Evolutionary conservation across 2,888 invertebrate species (phyloP).

Genomic region (Macropis europaea): DNA sequence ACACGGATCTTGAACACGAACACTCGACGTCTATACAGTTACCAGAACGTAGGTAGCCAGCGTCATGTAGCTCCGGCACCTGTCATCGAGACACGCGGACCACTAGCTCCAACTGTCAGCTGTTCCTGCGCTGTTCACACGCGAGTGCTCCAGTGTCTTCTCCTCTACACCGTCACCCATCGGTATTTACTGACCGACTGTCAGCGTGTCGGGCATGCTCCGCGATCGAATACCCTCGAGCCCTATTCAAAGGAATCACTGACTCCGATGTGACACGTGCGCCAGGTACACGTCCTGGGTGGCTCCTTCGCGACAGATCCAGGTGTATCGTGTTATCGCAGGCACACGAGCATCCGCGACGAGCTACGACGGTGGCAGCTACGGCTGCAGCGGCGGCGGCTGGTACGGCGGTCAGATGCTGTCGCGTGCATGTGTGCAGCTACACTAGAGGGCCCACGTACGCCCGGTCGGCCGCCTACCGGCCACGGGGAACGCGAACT

Average conservation of each 20-base stretch:
- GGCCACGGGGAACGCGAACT: conserved; percentile 68
- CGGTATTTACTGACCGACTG: conserved; percentile 12
- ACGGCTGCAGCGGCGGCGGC: conserved; percentile 48
- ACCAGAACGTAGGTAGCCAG: too few species aligned
- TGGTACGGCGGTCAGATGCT: conserved; percentile 73
- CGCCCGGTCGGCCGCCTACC: conserved; percentile 71
- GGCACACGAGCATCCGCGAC: conserved; percentile 56
- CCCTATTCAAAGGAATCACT: conserved; percentile 15
- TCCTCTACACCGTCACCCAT: conserved; percentile 20
- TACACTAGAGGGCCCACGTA: conserved; percentile 75
- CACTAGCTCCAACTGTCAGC: conserved; percentile 16
- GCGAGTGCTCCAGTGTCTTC: too few species aligned
- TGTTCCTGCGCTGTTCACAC: not conserved
- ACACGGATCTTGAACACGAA: not conserved
- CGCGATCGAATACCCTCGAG: not conserved
- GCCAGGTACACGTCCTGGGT: conserved; percentile 8
- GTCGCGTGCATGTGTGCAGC: conserved; percentile 79
- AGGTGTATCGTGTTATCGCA: conserved; percentile 45
- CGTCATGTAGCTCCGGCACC: too few species aligned
- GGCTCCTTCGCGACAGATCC: not conserved
- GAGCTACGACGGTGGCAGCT: conserved; percentile 55
- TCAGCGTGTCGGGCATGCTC: too few species aligned
- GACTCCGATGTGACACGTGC: not conserved
- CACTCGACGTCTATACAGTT: not conserved
- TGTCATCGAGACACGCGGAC: too few species aligned